Conservation (phyloP, 1,140 invertebrate species). For the Drosophila leontia region DNA sequence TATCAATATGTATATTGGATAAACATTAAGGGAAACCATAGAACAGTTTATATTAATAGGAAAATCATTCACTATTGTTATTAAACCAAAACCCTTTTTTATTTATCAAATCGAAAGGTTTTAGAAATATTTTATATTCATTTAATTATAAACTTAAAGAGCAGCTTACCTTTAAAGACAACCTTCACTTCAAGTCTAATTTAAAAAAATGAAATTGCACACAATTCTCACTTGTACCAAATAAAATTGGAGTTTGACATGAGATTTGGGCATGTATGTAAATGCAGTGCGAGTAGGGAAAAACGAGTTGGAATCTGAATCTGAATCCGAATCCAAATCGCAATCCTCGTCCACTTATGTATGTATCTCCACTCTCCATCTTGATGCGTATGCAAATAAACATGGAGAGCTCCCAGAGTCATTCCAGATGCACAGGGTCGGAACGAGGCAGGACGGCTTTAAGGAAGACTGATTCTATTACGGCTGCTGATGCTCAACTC, state of each 20-base stretch:
- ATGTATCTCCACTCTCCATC: slow-evolving; percentile 43
- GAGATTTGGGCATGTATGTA: slow-evolving; percentile 53
- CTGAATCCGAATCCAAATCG: slow-evolving; percentile 23
- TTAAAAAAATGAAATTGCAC: slow-evolving; percentile 38
- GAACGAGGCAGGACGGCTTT: not conserved
- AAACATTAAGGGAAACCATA: not conserved
- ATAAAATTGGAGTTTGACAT: slow-evolving; percentile 53
- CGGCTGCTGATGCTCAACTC: slow-evolving; percentile 57
- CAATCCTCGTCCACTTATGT: slow-evolving; percentile 36
- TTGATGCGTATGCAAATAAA: slow-evolving; percentile 64
- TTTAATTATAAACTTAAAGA: too few relatives aligned
- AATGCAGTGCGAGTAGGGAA: slow-evolving; percentile 34
- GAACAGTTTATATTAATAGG: too few relatives aligned
- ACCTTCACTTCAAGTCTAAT: slow-evolving; percentile 3
- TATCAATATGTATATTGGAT: not conserved
- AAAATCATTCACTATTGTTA: too few relatives aligned
- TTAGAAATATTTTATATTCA: too few relatives aligned
- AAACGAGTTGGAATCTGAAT: slow-evolving; percentile 31
- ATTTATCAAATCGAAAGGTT: too few relatives aligned
- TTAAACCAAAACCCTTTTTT: too few relatives aligned
- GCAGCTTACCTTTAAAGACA: not conserved
- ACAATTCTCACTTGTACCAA: slow-evolving; percentile 42
- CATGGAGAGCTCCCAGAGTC: slow-evolving; percentile 36
- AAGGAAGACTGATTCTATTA: slow-evolving; percentile 38
- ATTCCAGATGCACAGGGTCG: slow-evolving; percentile 30